These are phyloP conservation scores for Neosilurus hyrtlii DNA, from an alignment of 2,797 vertebrate species.

Conservation along the genomic window DNA sequence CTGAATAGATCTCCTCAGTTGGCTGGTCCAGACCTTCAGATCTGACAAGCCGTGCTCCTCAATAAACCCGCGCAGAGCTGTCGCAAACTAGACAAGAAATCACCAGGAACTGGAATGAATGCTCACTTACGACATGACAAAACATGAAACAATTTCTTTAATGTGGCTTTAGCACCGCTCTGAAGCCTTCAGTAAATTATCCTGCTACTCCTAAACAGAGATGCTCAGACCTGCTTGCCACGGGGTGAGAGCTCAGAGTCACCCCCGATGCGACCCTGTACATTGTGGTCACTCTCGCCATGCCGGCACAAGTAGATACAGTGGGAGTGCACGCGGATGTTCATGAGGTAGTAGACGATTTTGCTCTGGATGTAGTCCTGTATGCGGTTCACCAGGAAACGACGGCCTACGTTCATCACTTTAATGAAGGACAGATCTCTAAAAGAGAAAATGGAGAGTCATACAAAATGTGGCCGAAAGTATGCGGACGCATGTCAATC, in stretches of 20 bases:
- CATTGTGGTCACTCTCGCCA: conserved; percentile 89
- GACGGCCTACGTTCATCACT: conserved; percentile 94
- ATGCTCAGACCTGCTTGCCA: conserved; percentile 82
- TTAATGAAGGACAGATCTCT: conserved; percentile 96
- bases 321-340: conserved; percentile 93
- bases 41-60: conserved; percentile 87
- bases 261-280: conserved; percentile 87
- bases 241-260: conserved; percentile 84
- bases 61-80: conserved; percentile 81
- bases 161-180: neutral
- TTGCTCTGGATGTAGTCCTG: conserved; percentile 99
- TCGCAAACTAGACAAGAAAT: conserved; percentile 76
- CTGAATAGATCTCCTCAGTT: conserved; percentile 94
- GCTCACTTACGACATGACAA: neutral
- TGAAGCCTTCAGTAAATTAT: neutral
- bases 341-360: conserved; percentile 99
- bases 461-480: neutral
- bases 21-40: conserved; percentile 97
- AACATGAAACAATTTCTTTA: neutral
- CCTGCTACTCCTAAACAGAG: neutral
- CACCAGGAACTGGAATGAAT: neutral
- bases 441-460: neutral
- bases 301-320: conserved; percentile 97
- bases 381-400: conserved; percentile 91
- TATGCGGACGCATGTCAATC: neutral